These are phyloP conservation scores for Mus spicilegus DNA, from an alignment of 2,113 vertebrate species.

Conservation along the genomic window DNA sequence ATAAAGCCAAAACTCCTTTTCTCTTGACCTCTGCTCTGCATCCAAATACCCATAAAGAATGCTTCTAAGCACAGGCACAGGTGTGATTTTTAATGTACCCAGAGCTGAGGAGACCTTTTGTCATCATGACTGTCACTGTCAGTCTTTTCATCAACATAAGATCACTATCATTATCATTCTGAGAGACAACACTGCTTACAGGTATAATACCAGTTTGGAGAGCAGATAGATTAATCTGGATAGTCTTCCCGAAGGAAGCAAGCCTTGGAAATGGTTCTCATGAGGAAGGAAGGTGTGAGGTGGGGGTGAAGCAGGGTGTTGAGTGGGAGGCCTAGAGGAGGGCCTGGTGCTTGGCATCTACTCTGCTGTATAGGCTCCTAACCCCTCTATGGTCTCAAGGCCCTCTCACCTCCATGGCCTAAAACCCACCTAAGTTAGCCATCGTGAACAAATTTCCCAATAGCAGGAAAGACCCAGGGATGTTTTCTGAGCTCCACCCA, in stretches of 20 bases:
- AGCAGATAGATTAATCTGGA: background rate
- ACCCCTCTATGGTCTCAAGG: fast-evolving
- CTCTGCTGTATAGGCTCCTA: background rate
- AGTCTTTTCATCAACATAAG: no score
- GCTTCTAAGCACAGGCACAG: fast-evolving
- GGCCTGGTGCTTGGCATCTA: fast-evolving
- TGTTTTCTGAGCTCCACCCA: background rate
- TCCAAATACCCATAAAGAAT: fast-evolving
- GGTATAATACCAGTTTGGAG: fast-evolving
- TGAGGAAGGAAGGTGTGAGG: background rate
- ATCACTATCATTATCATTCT: background rate
- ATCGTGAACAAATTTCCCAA: fast-evolving
- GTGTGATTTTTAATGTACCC: background rate
- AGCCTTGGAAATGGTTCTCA: background rate
- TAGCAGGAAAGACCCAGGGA: fast-evolving
- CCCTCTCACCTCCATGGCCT: background rate
- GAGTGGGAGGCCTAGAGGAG: fast-evolving
- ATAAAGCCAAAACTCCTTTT: background rate
- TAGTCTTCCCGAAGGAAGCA: background rate
- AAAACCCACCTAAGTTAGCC: background rate
- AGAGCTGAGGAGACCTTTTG: fast-evolving
- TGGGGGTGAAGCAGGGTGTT: background rate
- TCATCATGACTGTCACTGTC: background rate
- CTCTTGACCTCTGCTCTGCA: background rate
- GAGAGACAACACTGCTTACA: background rate